phyloP scores from a whole-genome alignment of 2,113 vertebrate genomes.

The Theristicus caerulescens region DNA sequence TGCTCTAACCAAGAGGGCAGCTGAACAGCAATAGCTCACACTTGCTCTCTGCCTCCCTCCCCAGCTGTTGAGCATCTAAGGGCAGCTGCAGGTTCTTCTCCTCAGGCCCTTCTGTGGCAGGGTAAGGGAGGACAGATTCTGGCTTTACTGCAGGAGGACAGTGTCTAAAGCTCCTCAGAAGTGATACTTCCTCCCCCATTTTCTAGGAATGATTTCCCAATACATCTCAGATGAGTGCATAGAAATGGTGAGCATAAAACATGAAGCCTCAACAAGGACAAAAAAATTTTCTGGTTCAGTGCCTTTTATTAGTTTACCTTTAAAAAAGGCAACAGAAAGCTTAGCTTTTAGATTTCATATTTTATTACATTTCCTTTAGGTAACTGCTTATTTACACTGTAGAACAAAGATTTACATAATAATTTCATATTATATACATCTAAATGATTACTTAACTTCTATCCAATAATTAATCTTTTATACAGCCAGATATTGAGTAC shows the following conservation, averaged over 20 bases:
- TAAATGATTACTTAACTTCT: fast-evolving
- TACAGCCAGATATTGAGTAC: fast-evolving
- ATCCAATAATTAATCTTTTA: fast-evolving
- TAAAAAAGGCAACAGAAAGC: no score
- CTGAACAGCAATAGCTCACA: neutral
- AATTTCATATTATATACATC: fast-evolving
- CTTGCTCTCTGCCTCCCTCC: no score
- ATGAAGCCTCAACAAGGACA: fast-evolving
- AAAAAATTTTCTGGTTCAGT: fast-evolving
- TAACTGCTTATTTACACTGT: neutral
- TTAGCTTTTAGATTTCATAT: fast-evolving
- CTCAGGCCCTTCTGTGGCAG: no score
- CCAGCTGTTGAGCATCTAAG: no score
- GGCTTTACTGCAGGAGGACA: no score
- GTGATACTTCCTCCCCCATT: neutral
- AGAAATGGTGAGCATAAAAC: fast-evolving
- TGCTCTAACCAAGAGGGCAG: no score
- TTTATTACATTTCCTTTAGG: neutral
- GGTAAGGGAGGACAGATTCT: neutral
- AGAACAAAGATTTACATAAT: fast-evolving
- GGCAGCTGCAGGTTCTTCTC: neutral
- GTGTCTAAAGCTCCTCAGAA: neutral
- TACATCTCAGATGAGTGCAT: fast-evolving
- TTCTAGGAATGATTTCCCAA: fast-evolving
- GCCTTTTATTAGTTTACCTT: neutral